phyloP scores from a whole-genome alignment of 1,140 invertebrate genomes.

The Eulimnadia texana region DNA sequence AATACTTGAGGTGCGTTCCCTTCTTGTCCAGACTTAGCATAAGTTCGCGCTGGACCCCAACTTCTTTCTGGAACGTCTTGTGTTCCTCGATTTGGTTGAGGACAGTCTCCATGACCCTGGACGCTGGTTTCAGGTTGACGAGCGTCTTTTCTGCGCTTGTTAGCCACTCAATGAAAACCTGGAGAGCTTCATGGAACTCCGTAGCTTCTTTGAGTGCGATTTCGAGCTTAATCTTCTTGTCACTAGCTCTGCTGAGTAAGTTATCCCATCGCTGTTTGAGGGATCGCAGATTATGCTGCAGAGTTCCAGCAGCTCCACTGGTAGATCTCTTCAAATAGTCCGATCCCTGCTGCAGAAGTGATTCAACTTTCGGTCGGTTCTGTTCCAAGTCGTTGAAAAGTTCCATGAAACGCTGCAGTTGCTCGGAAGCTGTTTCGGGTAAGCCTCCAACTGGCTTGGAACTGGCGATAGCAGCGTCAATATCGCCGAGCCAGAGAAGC shows the following conservation, averaged over 20 bases:
- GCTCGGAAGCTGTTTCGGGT: conserved; percentile 92
- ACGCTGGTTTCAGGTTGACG: conserved; percentile 71
- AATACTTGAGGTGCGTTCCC: conserved; percentile 94
- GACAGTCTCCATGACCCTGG: conserved; percentile 79
- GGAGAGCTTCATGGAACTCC: conserved; percentile 85
- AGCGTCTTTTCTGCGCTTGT: conserved; percentile 85
- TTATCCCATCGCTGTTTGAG: conserved; percentile 86
- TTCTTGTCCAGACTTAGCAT: conserved; percentile 94
- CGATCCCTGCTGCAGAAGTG: conserved; percentile 73
- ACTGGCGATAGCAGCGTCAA: conserved; percentile 78
- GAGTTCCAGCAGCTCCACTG: conserved; percentile 57
- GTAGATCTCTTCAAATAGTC: conserved; percentile 71
- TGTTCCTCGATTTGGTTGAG: conserved; percentile 90
- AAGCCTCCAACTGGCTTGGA: conserved; percentile 91
- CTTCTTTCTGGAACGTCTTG: conserved; percentile 89
- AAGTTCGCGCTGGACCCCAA: conserved; percentile 80
- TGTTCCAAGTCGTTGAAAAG: conserved; percentile 81
- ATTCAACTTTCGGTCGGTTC: conserved; percentile 66
- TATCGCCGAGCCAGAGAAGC: conserved; percentile 80
- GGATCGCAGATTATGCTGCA: conserved; percentile 75
- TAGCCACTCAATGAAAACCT: conserved; percentile 87
- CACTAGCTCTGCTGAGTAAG: conserved; percentile 70
- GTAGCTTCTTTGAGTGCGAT: conserved; percentile 92
- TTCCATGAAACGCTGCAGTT: conserved; percentile 89
- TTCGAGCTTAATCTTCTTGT: conserved; percentile 95